Evolutionary conservation across 2,113 vertebrate species (phyloP).

Genomic region (Ciconia boyciana): DNA sequence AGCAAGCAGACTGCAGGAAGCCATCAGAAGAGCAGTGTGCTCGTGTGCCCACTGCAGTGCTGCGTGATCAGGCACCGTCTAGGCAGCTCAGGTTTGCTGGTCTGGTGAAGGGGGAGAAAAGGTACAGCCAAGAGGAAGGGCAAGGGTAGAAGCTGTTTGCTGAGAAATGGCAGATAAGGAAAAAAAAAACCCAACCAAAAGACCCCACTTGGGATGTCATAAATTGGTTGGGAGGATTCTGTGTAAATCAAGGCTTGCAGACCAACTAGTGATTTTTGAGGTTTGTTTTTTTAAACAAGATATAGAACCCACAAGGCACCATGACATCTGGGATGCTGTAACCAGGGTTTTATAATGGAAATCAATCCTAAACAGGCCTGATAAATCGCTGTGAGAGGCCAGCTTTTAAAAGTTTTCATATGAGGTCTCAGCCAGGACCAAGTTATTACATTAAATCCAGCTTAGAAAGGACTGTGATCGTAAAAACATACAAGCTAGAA

Average conservation of each 20-base stretch:
- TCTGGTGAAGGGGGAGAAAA: background rate
- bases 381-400: background rate
- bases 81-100: background rate
- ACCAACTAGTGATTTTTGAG: background rate
- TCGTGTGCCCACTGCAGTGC: background rate
- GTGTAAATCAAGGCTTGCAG: background rate
- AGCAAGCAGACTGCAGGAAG: background rate
- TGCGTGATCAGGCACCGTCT: rapidly evolving
- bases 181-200: background rate
- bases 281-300: background rate
- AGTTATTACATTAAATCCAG: slow-evolving; percentile 16
- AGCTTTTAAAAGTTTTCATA: slow-evolving; percentile 25
- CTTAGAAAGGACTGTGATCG: background rate
- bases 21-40: background rate
- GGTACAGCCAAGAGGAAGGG: background rate
- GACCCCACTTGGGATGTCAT: background rate
- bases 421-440: background rate
- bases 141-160: background rate
- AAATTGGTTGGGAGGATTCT: background rate
- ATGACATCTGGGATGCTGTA: background rate
- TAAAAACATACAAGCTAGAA: background rate
- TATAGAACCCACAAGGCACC: background rate
- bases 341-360: slow-evolving; percentile 14
- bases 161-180: background rate
- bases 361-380: slow-evolving; percentile 31